These are phyloP conservation scores for Trachelus iudaicus DNA, from an alignment of 2,888 invertebrate genomes.

Conservation along the genomic window DNA sequence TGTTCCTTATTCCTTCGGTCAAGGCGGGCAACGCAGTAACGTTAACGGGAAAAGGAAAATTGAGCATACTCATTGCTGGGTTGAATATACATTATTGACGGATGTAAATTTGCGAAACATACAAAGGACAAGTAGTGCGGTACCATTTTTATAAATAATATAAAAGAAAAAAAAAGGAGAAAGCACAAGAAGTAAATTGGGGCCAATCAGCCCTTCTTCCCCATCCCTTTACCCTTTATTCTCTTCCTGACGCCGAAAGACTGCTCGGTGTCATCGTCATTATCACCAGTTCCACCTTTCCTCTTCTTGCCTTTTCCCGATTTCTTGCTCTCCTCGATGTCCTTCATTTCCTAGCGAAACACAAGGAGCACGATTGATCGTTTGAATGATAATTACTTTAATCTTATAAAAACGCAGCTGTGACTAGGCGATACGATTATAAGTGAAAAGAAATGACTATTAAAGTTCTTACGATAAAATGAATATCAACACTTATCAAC, in stretches of 20 bases:
- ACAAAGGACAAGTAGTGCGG: not conserved
- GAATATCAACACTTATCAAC: not conserved
- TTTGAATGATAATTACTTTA: not conserved
- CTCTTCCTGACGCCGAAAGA: constrained; percentile 83
- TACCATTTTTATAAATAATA: not conserved
- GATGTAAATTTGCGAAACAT: not conserved
- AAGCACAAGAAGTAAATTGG: not conserved
- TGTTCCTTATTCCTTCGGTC: not conserved
- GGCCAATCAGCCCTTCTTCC: constrained; percentile 44
- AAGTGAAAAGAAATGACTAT: not conserved
- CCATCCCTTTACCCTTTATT: constrained; percentile 70
- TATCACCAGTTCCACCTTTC: constrained; percentile 69
- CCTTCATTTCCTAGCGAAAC: constrained; percentile 77
- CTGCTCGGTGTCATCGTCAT: constrained; percentile 83
- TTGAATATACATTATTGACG: not conserved
- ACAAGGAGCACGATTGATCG: not conserved
- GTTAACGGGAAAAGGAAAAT: not conserved
- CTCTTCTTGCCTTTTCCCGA: constrained; percentile 69
- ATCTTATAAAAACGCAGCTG: not conserved
- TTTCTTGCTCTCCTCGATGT: constrained; percentile 76
- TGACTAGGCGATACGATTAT: not conserved
- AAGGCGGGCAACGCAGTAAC: not conserved
- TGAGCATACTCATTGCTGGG: not conserved
- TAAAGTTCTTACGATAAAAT: not conserved
- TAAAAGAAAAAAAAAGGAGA: not conserved